Conservation (phyloP, 2,888 invertebrate species). For the Bedellia somnulentella region DNA sequence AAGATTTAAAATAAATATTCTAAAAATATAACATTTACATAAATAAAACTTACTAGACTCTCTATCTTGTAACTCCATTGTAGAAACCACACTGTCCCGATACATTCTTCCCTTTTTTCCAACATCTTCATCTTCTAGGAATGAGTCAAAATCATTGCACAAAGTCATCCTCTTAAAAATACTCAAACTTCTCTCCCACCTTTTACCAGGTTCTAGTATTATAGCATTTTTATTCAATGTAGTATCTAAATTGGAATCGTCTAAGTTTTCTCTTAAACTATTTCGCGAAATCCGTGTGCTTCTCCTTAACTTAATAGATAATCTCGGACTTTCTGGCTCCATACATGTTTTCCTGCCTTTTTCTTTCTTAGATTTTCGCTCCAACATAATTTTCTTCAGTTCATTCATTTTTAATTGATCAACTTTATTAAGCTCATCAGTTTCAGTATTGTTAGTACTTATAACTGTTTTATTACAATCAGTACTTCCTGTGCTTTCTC, state of each 20-base stretch:
- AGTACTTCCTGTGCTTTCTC: conserved; percentile 18
- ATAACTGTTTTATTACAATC: conserved; percentile 14
- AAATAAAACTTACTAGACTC: too few relatives aligned
- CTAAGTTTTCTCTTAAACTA: not conserved
- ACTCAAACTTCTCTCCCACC: conserved; percentile 68
- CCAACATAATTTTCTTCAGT: too few relatives aligned
- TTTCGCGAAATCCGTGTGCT: too few relatives aligned
- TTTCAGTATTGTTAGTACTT: conserved; percentile 7
- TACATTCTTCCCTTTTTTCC: conserved; percentile 56
- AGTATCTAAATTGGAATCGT: not conserved
- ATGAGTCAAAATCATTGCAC: conserved; percentile 33
- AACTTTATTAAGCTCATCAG: not conserved
- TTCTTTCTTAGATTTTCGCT: too few relatives aligned
- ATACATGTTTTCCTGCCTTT: too few relatives aligned
- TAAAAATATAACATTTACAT: too few relatives aligned
- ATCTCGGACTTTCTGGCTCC: too few relatives aligned
- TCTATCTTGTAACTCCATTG: conserved; percentile 28
- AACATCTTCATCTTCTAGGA: conserved; percentile 36
- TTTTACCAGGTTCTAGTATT: conserved; percentile 65
- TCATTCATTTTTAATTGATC: not conserved
- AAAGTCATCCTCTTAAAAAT: conserved; percentile 55
- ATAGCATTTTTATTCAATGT: conserved; percentile 26
- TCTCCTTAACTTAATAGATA: too few relatives aligned
- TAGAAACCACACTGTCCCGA: conserved; percentile 50
- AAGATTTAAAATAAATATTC: too few relatives aligned